Conservation (phyloP, 2,113 vertebrate genomes). For the Cinclus mexicanus region DNA sequence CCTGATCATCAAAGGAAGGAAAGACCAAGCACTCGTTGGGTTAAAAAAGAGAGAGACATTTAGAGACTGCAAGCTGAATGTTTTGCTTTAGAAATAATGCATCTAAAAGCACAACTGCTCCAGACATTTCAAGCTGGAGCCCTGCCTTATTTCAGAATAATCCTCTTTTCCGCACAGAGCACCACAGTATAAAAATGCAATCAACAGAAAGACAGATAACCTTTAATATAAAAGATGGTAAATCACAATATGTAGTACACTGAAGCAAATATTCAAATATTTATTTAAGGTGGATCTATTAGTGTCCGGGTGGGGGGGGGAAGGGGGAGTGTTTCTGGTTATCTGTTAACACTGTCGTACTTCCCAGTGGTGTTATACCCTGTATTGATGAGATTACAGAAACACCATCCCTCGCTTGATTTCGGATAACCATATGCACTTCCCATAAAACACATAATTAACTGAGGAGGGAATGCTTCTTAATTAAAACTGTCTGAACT, state of each 20-base stretch:
- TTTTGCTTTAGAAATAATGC: not conserved
- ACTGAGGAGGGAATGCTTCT: not conserved
- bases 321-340: not conserved
- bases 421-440: constrained; percentile 11
- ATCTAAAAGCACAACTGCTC: not conserved
- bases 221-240: not conserved
- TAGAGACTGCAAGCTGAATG: not conserved
- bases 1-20: not conserved
- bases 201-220: not conserved
- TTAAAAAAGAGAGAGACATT: not conserved
- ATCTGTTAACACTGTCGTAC: not conserved
- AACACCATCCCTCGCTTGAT: not conserved
- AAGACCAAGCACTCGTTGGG: not conserved
- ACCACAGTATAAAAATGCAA: not conserved
- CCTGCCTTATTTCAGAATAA: not conserved
- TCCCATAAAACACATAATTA: constrained; percentile 23
- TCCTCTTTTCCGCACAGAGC: not conserved
- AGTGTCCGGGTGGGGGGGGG: not conserved
- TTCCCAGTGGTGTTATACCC: not conserved
- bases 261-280: not conserved
- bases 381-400: not conserved
- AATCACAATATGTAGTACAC: not conserved
- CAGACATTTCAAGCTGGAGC: not conserved
- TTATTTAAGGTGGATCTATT: not conserved
- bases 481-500: constrained; percentile 16